Conservation (phyloP, 2,797 vertebrate species). For the Sphenodon punctatus region DNA sequence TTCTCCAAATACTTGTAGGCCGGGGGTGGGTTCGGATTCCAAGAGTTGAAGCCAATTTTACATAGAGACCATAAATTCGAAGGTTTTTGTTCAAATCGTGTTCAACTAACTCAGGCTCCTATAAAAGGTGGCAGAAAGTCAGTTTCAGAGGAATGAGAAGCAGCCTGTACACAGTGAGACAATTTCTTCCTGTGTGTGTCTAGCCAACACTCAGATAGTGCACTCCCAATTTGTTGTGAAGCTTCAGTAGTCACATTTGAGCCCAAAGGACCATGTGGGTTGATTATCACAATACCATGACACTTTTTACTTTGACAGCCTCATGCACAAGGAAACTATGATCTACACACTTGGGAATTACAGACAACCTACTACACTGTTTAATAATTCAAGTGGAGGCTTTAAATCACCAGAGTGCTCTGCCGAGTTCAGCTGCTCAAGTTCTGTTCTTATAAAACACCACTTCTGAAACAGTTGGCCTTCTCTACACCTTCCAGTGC, state of each 20-base stretch:
- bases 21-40: too few relatives aligned
- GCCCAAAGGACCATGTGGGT: too few relatives aligned
- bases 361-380: not conserved
- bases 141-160: constrained; percentile 47
- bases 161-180: not conserved
- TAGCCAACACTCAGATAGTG: constrained; percentile 27
- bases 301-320: not conserved
- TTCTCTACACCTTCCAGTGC: not conserved
- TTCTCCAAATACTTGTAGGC: not conserved
- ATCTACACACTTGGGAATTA: not conserved
- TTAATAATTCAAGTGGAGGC: too few relatives aligned
- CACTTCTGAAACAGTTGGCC: not conserved
- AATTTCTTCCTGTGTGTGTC: constrained; percentile 47
- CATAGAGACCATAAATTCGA: too few relatives aligned
- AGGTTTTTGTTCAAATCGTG: not conserved
- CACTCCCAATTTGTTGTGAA: constrained; percentile 34
- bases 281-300: not conserved
- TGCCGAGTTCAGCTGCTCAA: not conserved
- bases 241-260: too few relatives aligned
- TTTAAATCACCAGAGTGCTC: not conserved
- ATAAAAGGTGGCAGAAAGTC: constrained; percentile 52
- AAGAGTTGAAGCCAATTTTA: too few relatives aligned
- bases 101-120: constrained; percentile 3
- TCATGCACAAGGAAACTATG: not conserved
- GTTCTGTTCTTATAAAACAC: not conserved